Evolutionary conservation across 2,113 vertebrate genomes (phyloP), one percentile per base, ranked within the genome.

Genomic region (Eptesicus fuscus): DNA sequence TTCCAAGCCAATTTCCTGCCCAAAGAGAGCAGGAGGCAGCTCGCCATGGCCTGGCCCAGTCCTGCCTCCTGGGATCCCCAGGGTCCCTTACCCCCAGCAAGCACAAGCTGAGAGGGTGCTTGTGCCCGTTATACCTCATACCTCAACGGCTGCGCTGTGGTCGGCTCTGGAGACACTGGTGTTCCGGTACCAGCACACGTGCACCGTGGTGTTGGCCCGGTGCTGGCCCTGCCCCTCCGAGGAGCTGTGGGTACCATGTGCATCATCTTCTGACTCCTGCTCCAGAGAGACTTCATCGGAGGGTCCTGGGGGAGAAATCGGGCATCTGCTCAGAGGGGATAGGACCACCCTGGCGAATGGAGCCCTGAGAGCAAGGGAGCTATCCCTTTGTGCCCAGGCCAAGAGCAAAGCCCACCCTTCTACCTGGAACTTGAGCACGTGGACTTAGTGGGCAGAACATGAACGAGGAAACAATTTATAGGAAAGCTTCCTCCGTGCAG

Each of bases 161-260:
- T 99, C 99, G 4, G 99, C 98, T 98, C 99, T 99, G 97, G 99
- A 99, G 98, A 99, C 99, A 13, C 99, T 99, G 78, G 99, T 99
- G 98, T 99, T 99, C 96, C 99, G 99, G 98, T 99, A 99, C 99
- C 99, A 99, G 99, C 99, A 99, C 98, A 99, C 99, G 73, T 99
- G 99, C 99, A 99, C 98, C 56, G 99, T 99, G 84, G 99, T 99
- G 98, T 99, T 99, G 98, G 99, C 99, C 92, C 99, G 99, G 97
- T 98, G 99, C 94, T 99, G 99, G 78, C 98, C 99, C 97, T 99
- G 99, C 96, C 98, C 99, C 95, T 99, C 99, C 98, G 98, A 95
- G 90, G 99, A 99, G 92, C 98, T 98, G 88, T 32, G 98, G 51
- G 99, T 98, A 13, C 99, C 98, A 94, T 97, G 98, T 95, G 98